phyloP scores from a whole-genome alignment of 2,113 vertebrate species.

The Pseudorasbora parva region DNA sequence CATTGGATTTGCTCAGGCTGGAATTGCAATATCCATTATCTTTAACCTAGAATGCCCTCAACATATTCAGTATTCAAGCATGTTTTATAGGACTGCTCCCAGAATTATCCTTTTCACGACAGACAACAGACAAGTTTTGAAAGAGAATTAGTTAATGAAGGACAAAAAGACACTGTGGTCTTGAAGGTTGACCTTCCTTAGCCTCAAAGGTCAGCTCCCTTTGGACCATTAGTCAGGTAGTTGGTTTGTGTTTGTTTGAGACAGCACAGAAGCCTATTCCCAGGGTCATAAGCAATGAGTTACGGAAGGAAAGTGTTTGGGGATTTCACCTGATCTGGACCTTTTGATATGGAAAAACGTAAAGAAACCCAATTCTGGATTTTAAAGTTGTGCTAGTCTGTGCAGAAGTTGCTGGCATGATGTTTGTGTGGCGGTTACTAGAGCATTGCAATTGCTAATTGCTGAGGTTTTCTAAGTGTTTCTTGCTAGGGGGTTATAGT shows the following conservation, averaged over 20 bases:
- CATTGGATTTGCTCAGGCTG: background rate
- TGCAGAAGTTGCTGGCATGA: constrained; percentile 58
- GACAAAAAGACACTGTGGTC: constrained; percentile 24
- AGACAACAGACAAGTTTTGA: background rate
- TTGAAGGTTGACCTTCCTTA: constrained; percentile 18
- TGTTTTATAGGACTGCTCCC: background rate
- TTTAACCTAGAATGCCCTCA: background rate
- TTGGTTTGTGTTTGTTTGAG: background rate
- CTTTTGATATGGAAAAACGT: background rate
- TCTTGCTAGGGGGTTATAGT: constrained; percentile 52
- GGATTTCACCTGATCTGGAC: background rate
- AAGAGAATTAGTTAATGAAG: background rate
- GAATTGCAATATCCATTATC: background rate
- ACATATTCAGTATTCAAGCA: background rate
- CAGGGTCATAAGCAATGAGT: constrained; percentile 4
- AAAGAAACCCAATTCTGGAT: background rate
- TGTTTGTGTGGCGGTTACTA: background rate
- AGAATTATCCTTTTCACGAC: constrained; percentile 5
- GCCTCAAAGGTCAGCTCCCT: constrained; percentile 25
- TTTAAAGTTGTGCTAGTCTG: constrained; percentile 54
- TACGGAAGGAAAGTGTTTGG: background rate
- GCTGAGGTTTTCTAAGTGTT: background rate
- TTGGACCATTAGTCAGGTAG: constrained; percentile 29
- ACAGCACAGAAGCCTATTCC: background rate
- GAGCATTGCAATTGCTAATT: background rate